These are phyloP conservation scores for Callyntrura guangdongensis DNA, from an alignment of 2,888 invertebrate genomes.

Conservation along the genomic window DNA sequence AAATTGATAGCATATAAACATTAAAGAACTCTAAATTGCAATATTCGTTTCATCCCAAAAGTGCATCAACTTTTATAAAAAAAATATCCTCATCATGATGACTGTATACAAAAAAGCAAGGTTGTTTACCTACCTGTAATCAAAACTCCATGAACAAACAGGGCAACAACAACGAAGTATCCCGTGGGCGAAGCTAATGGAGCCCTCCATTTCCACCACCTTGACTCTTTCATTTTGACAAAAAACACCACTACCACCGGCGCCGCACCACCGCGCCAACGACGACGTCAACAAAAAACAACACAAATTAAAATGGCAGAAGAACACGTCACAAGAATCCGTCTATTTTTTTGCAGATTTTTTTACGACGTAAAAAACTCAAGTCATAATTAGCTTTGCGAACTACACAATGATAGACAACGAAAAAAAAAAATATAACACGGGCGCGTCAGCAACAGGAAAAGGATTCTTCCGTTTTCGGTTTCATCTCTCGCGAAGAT, in stretches of 20 bases:
- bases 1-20: too few relatives aligned
- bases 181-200: background rate
- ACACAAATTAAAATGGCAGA: too few relatives aligned
- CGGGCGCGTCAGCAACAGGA: constrained; percentile 3
- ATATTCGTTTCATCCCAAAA: too few relatives aligned
- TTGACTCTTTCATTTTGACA: background rate
- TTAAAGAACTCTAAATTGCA: too few relatives aligned
- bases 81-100: too few relatives aligned
- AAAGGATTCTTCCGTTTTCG: constrained; percentile 59
- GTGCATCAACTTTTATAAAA: too few relatives aligned
- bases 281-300: too few relatives aligned
- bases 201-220: background rate
- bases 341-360: constrained; percentile 3
- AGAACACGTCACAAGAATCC: too few relatives aligned
- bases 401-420: too few relatives aligned
- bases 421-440: too few relatives aligned
- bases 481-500: constrained; percentile 55
- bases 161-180: background rate
- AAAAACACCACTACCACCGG: background rate
- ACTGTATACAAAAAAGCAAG: background rate
- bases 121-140: constrained; percentile 68
- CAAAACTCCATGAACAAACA: constrained; percentile 55
- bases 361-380: background rate
- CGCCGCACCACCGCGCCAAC: background rate
- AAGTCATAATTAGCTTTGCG: too few relatives aligned